Percentiles rank a stretch among this genome's conserved stretches.
Evolutionary conservation across 2,797 vertebrate genomes (phyloP).

Genomic region (Pipistrellus pygmaeus): DNA sequence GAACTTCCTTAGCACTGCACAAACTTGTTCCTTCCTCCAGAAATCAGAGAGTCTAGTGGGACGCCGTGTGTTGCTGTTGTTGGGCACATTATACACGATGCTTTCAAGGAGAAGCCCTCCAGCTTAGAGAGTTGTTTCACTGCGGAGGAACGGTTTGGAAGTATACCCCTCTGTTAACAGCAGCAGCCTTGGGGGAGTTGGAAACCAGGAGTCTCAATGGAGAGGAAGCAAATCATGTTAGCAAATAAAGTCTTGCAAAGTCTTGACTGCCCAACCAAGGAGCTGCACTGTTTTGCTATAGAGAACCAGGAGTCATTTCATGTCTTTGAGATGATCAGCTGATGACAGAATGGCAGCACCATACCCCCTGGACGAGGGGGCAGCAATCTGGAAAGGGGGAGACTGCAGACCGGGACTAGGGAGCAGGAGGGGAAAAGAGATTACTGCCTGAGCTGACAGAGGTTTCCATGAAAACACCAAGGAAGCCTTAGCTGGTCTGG

Average conservation of each 20-base stretch:
- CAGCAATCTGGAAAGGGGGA: neutral
- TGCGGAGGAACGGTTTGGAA: neutral
- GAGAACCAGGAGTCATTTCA: neutral
- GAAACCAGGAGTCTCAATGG: neutral
- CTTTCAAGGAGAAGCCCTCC: neutral
- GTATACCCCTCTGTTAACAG: neutral
- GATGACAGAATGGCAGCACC: neutral
- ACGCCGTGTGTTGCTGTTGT: neutral
- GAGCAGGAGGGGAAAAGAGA: neutral
- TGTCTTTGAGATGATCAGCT: neutral
- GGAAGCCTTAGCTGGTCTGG: neutral
- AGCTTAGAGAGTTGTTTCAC: neutral
- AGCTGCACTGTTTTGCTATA: neutral
- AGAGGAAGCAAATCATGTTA: neutral
- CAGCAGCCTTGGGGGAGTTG: neutral
- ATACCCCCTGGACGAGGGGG: accelerated
- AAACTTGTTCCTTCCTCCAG: constrained; percentile 64
- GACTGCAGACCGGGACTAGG: neutral
- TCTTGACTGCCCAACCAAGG: neutral
- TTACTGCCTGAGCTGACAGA: neutral
- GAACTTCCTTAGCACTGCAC: constrained; percentile 82
- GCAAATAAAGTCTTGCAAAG: neutral
- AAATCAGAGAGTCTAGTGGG: constrained; percentile 23
- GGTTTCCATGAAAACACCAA: neutral
- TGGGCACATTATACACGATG: too few species aligned